Conservation (phyloP, 2,888 invertebrate genomes). For the Drosophila acutilabella region DNA sequence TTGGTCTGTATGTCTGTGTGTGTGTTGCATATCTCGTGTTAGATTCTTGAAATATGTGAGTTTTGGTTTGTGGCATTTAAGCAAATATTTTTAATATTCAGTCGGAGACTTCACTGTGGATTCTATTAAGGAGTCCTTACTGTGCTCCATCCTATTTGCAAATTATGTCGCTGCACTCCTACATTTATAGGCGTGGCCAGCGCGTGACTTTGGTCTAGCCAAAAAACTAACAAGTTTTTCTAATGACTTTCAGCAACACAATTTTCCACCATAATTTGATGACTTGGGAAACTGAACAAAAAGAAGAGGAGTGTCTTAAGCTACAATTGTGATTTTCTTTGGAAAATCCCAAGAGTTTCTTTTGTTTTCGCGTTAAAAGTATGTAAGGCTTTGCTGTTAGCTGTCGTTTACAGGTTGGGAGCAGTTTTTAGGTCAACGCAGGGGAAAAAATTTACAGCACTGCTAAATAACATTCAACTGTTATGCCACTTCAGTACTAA, state of each 20-base stretch:
- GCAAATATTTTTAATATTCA: slow-evolving; percentile 76
- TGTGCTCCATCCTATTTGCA: slow-evolving; percentile 42
- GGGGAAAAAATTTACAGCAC: slow-evolving; percentile 6
- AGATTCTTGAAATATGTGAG: slow-evolving; percentile 74
- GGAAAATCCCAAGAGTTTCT: too few species aligned
- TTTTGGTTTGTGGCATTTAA: slow-evolving; percentile 79
- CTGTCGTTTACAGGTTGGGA: not conserved
- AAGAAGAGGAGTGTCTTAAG: not conserved
- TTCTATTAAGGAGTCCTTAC: slow-evolving; percentile 31
- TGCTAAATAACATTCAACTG: slow-evolving; percentile 7
- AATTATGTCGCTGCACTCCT: slow-evolving; percentile 46
- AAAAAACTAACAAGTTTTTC: slow-evolving; percentile 53
- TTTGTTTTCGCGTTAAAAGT: not conserved
- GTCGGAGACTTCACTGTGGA: slow-evolving; percentile 30
- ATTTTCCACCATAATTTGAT: slow-evolving; percentile 45
- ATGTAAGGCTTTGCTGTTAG: not conserved
- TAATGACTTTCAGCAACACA: slow-evolving; percentile 63
- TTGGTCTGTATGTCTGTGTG: slow-evolving; percentile 14
- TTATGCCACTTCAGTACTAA: not conserved
- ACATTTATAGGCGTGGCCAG: slow-evolving; percentile 45
- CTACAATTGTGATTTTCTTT: not conserved
- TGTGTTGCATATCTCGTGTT: slow-evolving; percentile 65
- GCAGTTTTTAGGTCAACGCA: not conserved
- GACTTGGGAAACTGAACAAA: not conserved
- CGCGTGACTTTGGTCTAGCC: slow-evolving; percentile 65